Evolutionary conservation across 2,888 invertebrate species (phyloP), one percentile per base, ranked within the genome.

Genomic region (Drosophila multiciliata): DNA sequence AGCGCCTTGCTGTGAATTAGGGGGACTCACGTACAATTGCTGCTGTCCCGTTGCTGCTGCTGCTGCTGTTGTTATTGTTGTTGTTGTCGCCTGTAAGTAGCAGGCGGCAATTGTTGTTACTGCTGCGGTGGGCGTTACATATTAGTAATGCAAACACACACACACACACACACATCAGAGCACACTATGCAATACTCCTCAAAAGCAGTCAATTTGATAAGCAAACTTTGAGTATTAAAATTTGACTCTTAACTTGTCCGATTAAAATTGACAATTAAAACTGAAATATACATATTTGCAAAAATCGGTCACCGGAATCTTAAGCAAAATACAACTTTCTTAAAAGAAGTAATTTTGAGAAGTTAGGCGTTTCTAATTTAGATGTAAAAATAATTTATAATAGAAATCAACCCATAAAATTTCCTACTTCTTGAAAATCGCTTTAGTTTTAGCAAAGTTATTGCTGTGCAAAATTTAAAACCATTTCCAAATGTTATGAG

Each of bases 1-100:
- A 65, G 59, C 82, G 64, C 62, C 87, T 87, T 81, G 89, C 84
- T 89, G 87, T 73, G 86, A 72, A 85, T 89, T 87, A 79, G 81
- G 79, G 75, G 79, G 75, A 74, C 77, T 77, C 88, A 90, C 86
- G 88, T 84, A 66, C 57, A 40, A 12, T n/a, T 36, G 23, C 69
- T 52, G 61, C 42, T 33, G 20, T 20, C 20, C 33, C 17, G 20
- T 54, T 54, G 54, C 62, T 71, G 38, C 45, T 58, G 36, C 35
- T 50, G 1, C 17, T 53, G 33, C 29, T 59, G 45, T 33, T 65
- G 53, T 20, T 60, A 45, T 32, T 62, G 45, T 26, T 64, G 40
- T n/a, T 66, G 63, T 55, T 66, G 45, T 32, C 63, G 63, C 54
- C 54, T 69, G 50, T 38, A 42, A 59, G 60, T 60, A 54, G 60